Percentiles rank a stretch among this genome's conserved stretches.
Evolutionary conservation across 2,888 invertebrate species (phyloP).

Genomic region (Tipula confusa): DNA sequence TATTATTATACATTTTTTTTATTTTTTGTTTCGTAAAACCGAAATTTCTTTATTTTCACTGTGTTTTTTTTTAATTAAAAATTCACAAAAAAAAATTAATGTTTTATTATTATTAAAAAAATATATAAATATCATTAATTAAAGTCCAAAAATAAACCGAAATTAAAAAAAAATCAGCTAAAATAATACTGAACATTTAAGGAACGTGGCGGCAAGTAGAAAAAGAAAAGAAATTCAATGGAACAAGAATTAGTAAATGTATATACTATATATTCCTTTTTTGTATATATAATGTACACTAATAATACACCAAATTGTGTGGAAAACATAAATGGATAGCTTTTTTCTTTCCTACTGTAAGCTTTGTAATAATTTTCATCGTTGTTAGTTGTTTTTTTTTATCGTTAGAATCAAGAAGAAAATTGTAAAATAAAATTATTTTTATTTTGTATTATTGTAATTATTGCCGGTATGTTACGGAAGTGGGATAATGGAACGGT

Average conservation of each 20-base stretch:
- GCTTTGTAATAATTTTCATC: background rate
- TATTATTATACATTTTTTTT: background rate
- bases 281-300: background rate
- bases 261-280: too few species aligned
- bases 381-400: background rate
- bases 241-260: background rate
- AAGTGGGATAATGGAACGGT: background rate
- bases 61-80: slow-evolving; percentile 30
- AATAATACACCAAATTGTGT: background rate
- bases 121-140: slow-evolving; percentile 31
- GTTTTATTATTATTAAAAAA: slow-evolving; percentile 7
- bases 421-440: background rate
- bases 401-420: background rate
- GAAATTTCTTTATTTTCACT: slow-evolving; percentile 16
- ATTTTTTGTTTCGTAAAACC: background rate
- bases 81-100: slow-evolving; percentile 21
- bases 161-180: background rate
- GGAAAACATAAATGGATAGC: background rate
- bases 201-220: background rate
- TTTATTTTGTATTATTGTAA: background rate
- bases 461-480: background rate
- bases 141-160: slow-evolving; percentile 29
- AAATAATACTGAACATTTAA: background rate
- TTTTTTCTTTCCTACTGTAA: background rate
- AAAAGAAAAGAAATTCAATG: background rate